Percentiles rank a stretch among this genome's conserved stretches.
Conservation (phyloP, 2,797 vertebrate genomes). For the Alectoris magna region DNA sequence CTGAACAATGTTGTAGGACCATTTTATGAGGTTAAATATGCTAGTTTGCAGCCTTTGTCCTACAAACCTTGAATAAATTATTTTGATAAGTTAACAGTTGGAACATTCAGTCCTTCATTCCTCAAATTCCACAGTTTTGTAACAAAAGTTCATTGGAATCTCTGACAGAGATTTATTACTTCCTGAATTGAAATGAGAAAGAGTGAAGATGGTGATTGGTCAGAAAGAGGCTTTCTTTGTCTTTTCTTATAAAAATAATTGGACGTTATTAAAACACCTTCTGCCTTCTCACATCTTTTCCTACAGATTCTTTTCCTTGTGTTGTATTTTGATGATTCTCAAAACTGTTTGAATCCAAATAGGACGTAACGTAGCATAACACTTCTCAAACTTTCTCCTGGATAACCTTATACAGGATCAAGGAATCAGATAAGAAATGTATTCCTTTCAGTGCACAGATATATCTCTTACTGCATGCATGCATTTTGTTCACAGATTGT, state of each 20-base stretch:
- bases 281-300: neutral
- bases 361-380: neutral
- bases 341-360: neutral
- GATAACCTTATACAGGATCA: neutral
- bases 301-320: neutral
- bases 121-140: conserved; percentile 53
- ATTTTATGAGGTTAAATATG: neutral
- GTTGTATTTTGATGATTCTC: neutral
- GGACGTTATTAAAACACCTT: neutral
- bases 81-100: conserved; percentile 28
- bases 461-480: neutral
- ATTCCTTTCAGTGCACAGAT: neutral
- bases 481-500: conserved; percentile 84
- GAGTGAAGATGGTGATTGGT: neutral
- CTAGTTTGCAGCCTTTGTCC: conserved; percentile 5
- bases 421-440: neutral
- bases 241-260: neutral
- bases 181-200: conserved; percentile 58
- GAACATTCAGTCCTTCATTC: conserved; percentile 42
- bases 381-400: neutral
- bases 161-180: conserved; percentile 50
- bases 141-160: conserved; percentile 60
- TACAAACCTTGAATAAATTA: conserved; percentile 21
- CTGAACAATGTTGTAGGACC: neutral
- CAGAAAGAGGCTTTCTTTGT: neutral